Evolutionary conservation across 2,888 invertebrate species (phyloP), one percentile per base, ranked within the genome.

Genomic region (Hyalella azteca): DNA sequence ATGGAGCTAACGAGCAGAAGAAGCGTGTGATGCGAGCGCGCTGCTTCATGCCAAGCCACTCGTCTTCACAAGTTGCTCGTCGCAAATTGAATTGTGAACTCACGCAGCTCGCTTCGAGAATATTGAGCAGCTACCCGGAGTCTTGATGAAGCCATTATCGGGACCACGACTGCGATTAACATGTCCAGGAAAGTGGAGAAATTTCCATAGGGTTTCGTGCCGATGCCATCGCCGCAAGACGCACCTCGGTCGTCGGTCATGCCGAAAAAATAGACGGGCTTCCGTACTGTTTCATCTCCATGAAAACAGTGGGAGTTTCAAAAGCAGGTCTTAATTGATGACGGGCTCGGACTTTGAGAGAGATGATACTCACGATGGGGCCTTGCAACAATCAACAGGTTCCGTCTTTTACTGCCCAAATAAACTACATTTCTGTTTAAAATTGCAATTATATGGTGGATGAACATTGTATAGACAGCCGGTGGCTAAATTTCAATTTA

Each of bases 141-240:
- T 36, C 66, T 66, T 66, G 66, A 66, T 66, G 66, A 66, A 66
- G 66, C 36, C 66, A 66, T 66, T 66, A 66, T 29, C 5, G 66
- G 19, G 66, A 36, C 66, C 66, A 66, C 66, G 66, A 66, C 66
- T 36, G 36, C 66, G 66, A 66, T 66, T 66, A 66, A 36, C 66
- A 66, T 66, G 66, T 66, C 66, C 66, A 66, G 36, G 66, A 36
- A 66, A 66, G 66, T 19, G 66, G 66, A 66, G 32, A 66, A 66
- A 66, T 66, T 66, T 66, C 66, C 66, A 66, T 66, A 66, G 66
- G 66, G 66, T 66, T 66, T 66, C 66, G 36, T 66, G 66, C 29
- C 36, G 36, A 66, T 66, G 36, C 66, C 66, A 29, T 36, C 66
- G 4, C 66, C 32, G 66, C 66, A 19, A 36, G 66, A 66, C n/a